Conservation (phyloP, 2,797 vertebrate genomes). For the Vultur gryphus region DNA sequence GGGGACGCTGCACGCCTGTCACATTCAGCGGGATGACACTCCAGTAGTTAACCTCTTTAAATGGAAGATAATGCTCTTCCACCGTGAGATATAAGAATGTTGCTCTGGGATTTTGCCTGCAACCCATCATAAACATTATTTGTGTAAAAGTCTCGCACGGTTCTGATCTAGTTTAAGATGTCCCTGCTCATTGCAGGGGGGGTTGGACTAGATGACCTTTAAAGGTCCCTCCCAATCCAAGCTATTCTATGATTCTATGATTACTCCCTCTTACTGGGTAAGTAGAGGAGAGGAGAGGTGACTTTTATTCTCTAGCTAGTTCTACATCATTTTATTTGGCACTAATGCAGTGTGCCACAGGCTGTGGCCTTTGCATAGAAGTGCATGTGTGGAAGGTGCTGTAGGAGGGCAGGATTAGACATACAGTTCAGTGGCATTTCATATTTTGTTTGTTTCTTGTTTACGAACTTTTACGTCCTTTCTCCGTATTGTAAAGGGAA, state of each 20-base stretch:
- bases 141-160: background rate
- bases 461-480: background rate
- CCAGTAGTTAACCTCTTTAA: background rate
- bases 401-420: background rate
- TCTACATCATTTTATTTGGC: background rate
- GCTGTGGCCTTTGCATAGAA: background rate
- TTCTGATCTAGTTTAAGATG: background rate
- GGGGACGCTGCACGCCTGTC: background rate
- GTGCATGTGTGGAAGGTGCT: background rate
- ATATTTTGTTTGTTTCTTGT: fast-evolving
- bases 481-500: background rate
- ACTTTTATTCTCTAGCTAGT: background rate
- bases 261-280: background rate
- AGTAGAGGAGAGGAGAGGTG: background rate
- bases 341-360: background rate
- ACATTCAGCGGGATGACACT: too few species aligned
- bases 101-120: background rate
- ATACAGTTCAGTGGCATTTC: background rate
- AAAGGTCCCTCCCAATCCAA: too few species aligned
- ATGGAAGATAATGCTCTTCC: background rate
- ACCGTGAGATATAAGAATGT: background rate
- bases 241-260: too few species aligned
- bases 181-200: too few species aligned
- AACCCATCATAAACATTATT: background rate
- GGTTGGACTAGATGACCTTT: too few species aligned